These are phyloP conservation scores for Elmis aenea DNA, from an alignment of 2,888 invertebrate genomes.

Conservation along the genomic window DNA sequence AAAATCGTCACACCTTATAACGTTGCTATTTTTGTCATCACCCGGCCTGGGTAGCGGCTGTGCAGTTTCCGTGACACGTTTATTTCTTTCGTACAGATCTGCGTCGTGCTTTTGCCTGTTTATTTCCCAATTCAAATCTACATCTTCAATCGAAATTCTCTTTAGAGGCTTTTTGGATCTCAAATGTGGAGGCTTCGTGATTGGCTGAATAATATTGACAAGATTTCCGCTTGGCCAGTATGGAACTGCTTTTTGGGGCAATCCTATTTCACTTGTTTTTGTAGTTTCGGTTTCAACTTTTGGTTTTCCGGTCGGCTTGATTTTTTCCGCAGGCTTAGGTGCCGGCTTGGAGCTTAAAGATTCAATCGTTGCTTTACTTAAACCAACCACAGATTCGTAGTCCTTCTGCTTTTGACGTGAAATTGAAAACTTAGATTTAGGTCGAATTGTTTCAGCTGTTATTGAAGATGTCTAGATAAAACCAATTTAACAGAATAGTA, in stretches of 20 bases:
- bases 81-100: too few relatives aligned
- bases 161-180: constrained; percentile 60
- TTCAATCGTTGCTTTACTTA: too few relatives aligned
- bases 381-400: too few relatives aligned
- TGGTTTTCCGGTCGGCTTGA: constrained; percentile 15
- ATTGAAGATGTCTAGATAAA: constrained; percentile 1
- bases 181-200: constrained; percentile 60
- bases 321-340: neutral
- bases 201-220: constrained; percentile 46
- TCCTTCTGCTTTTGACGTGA: constrained; percentile 31
- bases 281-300: constrained; percentile 46
- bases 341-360: too few relatives aligned
- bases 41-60: constrained; percentile 16
- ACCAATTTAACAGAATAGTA: too few relatives aligned
- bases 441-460: constrained; percentile 23
- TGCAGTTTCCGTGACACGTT: constrained; percentile 6
- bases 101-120: constrained; percentile 14
- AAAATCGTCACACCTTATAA: constrained; percentile 30
- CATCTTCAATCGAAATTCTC: constrained; percentile 42
- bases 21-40: constrained; percentile 7
- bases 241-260: constrained; percentile 28
- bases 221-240: constrained; percentile 40
- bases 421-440: constrained; percentile 36
- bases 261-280: constrained; percentile 46
- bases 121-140: constrained; percentile 14